Evolutionary conservation across 2,888 invertebrate genomes (phyloP), one percentile per base, ranked within the genome.

Genomic region (Phasia obesa): DNA sequence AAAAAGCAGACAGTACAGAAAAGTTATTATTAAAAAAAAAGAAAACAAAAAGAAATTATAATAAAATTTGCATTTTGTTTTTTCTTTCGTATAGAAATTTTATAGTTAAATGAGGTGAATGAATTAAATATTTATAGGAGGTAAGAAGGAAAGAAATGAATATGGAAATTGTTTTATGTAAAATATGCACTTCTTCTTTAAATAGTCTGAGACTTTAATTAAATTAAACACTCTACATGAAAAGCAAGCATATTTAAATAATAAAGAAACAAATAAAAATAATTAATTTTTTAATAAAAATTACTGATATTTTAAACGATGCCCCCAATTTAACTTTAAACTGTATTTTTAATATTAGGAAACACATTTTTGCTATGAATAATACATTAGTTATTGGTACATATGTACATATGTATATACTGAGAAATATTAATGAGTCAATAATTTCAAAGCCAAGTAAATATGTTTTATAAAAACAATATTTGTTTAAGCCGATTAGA

Each of bases 41-140:
- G 23, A 35, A 49, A 44, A 65, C 67, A 67, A 51, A 70, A 70
- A 70, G 47, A 77, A 62, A 70, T 70, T 70, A 23, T 62, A 47
- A 25, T 55, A 38, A 77, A 77, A 77, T 65, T 71, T 71, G 71
- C 78, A 71, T 78, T 73, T 73, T 78, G 35, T 35, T 69, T 0
- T 55, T 51, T 19, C 13, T 27, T 73, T 51, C 1, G 1, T 57
- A 59, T 35, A 60, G 42, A 71, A 65, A 71, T 65, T 69, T 27
- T 71, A 19, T 59, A 78, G 71, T 65, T 59, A 62, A 71, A 65
- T 65, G 57, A 78, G 78, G 65, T 78, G 71, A 71, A 78, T 59
- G 65, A 42, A 70, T 62, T 77, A 55, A 62, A 47, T 67, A 59
- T 44, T 77, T 13, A 13, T 35, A 70, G 64, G 17, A 38, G 35